phyloP scores from a whole-genome alignment of 2,113 vertebrate genomes.

The Cricetomys ansorgei region DNA sequence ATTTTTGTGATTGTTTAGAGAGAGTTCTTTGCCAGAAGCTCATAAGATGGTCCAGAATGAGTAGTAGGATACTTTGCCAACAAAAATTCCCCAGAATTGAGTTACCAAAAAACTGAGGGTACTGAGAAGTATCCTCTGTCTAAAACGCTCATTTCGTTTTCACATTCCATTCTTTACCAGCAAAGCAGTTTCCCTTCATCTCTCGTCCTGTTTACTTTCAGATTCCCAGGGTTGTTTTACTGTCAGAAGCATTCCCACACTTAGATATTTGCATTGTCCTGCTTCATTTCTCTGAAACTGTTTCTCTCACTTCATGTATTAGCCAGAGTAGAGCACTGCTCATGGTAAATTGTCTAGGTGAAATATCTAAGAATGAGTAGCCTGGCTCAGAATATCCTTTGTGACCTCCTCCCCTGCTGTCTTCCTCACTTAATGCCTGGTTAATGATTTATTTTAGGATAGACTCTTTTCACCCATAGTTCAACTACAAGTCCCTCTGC shows the following conservation, averaged over 20 bases:
- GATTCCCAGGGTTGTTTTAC: constrained; percentile 8
- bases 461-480: neutral
- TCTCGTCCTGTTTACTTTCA: constrained; percentile 68
- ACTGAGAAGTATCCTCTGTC: neutral
- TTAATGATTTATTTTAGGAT: constrained; percentile 28
- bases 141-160: constrained; percentile 55
- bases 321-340: constrained; percentile 28
- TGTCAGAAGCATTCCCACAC: constrained; percentile 1
- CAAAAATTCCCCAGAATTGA: constrained; percentile 12
- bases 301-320: constrained; percentile 17
- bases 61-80: neutral
- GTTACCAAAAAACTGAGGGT: constrained; percentile 26
- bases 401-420: neutral
- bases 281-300: neutral
- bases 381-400: neutral
- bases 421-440: neutral
- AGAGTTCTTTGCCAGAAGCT: constrained; percentile 28
- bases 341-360: constrained; percentile 4
- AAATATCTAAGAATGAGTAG: constrained; percentile 55
- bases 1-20: neutral
- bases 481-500: neutral
- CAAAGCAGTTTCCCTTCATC: constrained; percentile 39
- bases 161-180: constrained; percentile 50
- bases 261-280: constrained; percentile 36
- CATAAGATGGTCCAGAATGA: neutral